A percentile compares a stretch with the other conserved stretches of the same genome.
Evolutionary conservation across 53 echinoderm and acorn worm species (phyloP).

Genomic region (Arbacia lixula): DNA sequence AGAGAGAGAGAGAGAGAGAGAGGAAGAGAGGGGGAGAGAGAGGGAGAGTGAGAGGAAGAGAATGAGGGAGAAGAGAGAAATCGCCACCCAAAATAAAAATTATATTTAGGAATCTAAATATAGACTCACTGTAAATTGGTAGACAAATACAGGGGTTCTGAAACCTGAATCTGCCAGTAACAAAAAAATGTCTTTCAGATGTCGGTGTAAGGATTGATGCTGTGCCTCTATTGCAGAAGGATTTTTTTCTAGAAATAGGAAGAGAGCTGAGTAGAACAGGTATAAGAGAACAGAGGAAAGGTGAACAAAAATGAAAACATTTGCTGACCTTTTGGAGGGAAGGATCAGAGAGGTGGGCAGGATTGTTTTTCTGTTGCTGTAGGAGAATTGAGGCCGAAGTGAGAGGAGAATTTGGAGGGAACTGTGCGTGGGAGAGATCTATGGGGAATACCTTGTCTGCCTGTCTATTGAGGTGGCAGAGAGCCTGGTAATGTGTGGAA

Average conservation of each 20-base stretch:
- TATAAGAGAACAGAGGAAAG: neutral
- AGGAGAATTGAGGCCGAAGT: constrained; percentile 22
- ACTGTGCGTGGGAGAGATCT: constrained; percentile 27
- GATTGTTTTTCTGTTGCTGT: constrained; percentile 54
- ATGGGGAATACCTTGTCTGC: constrained; percentile 19
- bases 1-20: neutral
- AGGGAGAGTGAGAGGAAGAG: neutral
- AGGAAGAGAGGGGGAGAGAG: neutral
- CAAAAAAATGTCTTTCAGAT: neutral
- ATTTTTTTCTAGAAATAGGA: too few species aligned
- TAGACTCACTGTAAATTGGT: constrained; percentile 46
- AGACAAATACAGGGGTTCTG: constrained; percentile 26
- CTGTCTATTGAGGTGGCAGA: too few species aligned
- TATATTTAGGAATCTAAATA: constrained; percentile 18
- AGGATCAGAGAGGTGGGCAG: constrained; percentile 21
- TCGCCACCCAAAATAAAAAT: neutral
- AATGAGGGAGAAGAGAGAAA: neutral
- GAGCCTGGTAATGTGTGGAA: too few species aligned
- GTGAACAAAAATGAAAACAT: too few species aligned
- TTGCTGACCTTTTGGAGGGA: constrained; percentile 1
- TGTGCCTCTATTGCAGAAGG: too few species aligned
- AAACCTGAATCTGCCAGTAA: constrained; percentile 24
- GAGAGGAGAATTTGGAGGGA: constrained; percentile 5
- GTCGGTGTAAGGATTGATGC: constrained; percentile 2
- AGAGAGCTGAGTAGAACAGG: too few species aligned